Conservation (phyloP, 2,888 invertebrate genomes). For the Ormyrus nitidulus region DNA sequence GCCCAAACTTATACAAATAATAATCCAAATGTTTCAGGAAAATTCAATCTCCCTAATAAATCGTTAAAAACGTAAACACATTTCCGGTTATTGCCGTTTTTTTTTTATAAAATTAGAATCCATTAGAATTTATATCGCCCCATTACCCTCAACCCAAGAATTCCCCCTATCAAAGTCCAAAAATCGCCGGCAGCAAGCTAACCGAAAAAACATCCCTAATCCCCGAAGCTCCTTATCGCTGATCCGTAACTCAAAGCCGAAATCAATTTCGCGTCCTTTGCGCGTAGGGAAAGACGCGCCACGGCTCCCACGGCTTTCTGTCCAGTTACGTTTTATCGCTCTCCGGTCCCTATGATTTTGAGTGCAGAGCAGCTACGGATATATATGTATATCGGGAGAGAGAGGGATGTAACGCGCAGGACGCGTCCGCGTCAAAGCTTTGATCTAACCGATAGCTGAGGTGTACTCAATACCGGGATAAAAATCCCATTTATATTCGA, state of each 20-base stretch:
- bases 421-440: not conserved
- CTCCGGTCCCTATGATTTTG: not conserved
- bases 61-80: no score
- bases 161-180: no score
- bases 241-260: not conserved
- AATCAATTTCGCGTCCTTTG: not conserved
- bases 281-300: not conserved
- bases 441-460: not conserved
- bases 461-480: not conserved
- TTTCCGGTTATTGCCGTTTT: no score
- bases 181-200: no score
- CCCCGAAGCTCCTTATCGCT: not conserved
- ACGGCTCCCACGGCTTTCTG: not conserved
- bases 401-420: not conserved
- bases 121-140: no score
- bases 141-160: no score
- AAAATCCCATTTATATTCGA: not conserved
- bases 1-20: no score
- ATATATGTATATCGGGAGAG: not conserved
- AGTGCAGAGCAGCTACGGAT: not conserved
- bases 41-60: no score
- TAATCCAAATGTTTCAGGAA: no score
- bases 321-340: not conserved
- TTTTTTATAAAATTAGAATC: no score
- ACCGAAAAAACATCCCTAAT: not conserved